Percentiles rank a stretch among this genome's conserved stretches.
These are phyloP conservation scores for Gasteruption jaculator DNA, from an alignment of 2,888 invertebrate genomes.

Conservation along the genomic window DNA sequence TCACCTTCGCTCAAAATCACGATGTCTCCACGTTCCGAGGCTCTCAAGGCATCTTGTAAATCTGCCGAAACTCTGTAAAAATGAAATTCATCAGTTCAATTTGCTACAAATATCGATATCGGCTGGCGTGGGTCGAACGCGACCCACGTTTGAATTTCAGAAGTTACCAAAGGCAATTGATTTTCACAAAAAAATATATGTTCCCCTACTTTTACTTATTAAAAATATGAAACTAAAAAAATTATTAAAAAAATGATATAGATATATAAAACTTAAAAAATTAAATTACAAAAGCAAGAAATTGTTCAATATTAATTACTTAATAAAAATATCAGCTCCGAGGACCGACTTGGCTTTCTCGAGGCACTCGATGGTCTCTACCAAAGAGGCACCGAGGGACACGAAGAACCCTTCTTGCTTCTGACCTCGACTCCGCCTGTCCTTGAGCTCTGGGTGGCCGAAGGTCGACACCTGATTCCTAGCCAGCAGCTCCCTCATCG, in stretches of 20 bases:
- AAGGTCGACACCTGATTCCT: conserved; percentile 34
- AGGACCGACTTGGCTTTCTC: conserved; percentile 48
- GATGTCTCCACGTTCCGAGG: conserved; percentile 51
- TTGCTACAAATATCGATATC: too few species aligned
- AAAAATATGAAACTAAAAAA: conserved; percentile 1
- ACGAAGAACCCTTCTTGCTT: conserved; percentile 48
- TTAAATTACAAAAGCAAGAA: not conserved
- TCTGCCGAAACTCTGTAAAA: conserved; percentile 37
- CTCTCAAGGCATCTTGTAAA: conserved; percentile 49
- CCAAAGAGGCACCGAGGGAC: conserved; percentile 49
- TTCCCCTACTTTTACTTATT: too few species aligned
- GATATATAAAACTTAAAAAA: not conserved
- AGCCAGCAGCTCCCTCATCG: conserved; percentile 53
- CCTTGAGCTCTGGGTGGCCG: conserved; percentile 26
- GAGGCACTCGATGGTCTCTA: conserved; percentile 53
- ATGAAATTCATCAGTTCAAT: conserved; percentile 7
- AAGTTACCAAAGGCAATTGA: too few species aligned
- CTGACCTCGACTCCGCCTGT: conserved; percentile 29
- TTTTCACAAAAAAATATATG: too few species aligned
- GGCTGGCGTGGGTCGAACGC: too few species aligned
- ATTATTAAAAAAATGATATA: conserved; percentile 3
- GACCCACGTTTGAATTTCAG: too few species aligned
- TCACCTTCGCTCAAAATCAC: conserved; percentile 54
- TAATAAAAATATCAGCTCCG: conserved; percentile 46
- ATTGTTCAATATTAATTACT: conserved; percentile 38